A percentile compares a stretch with the other conserved stretches of the same genome.
Conservation (phyloP, 1,140 invertebrate species). For the Pteromalus puparum region DNA sequence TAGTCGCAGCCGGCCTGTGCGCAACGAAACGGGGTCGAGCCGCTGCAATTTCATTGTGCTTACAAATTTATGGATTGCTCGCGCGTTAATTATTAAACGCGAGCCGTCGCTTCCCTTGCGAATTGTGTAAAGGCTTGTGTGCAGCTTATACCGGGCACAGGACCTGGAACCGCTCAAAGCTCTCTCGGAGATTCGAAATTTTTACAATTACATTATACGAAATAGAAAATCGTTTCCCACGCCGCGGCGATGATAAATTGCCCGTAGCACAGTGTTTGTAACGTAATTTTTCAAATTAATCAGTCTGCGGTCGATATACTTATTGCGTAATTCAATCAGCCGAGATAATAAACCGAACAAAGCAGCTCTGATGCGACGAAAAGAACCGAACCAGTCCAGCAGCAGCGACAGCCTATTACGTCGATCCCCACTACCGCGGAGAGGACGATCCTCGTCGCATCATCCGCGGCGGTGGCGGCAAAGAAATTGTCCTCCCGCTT, state of each 20-base stretch:
- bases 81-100: constrained; percentile 37
- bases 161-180: too few species aligned
- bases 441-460: background rate
- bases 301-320: too few species aligned
- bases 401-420: too few species aligned
- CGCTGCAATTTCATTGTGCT: constrained; percentile 37
- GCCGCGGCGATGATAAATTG: background rate
- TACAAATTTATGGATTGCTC: constrained; percentile 44
- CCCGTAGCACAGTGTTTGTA: too few species aligned
- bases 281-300: too few species aligned
- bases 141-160: too few species aligned
- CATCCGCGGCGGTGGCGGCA: background rate
- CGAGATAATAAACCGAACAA: background rate
- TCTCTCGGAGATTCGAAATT: too few species aligned
- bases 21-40: constrained; percentile 14
- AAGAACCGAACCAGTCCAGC: background rate
- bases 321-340: too few species aligned
- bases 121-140: too few species aligned
- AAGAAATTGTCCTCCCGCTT: constrained; percentile 10
- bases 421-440: background rate
- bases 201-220: background rate
- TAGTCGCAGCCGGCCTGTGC: background rate
- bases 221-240: background rate
- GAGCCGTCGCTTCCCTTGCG: constrained; percentile 2
- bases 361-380: background rate